Base-by-base conservation (phyloP, 2,113 vertebrate species). In the Dinomys branickii region DNA sequence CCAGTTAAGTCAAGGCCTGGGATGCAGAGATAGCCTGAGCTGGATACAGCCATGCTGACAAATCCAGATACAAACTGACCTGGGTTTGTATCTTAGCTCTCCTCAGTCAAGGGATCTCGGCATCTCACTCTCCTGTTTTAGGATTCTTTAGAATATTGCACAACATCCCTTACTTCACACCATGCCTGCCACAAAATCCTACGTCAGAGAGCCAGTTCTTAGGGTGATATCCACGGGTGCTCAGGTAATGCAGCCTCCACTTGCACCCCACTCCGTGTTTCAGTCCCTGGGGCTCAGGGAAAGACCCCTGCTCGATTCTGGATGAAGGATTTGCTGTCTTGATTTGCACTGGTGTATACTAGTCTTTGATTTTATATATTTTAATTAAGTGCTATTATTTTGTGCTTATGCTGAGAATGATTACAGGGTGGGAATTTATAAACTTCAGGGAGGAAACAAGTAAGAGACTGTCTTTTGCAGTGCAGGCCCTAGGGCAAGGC, bases 371-470 rank as follows among this genome's bases (percentile, higher is more conserved):
- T 93, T 91, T 85, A 78, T 22, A 5, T 80, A 85, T 94, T 67
- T 92, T 94, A 95, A 94, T 94, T 92, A 94, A 86, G 63, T 89
- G 73, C 83, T 73, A 63, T 85, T 85, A 88, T 94, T 83, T 88
- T 85, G 69, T 85, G 82, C 38, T 87, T 87, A 28, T 91, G 86
- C n/a, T 73, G 69, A 67, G 86, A 75, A 59, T 54, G 54, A 88
- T 88, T 54, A 90, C 41, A 54, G 83, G 61, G 77, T 69, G 75
- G 85, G 73, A 90, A 86, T 91, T 87, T 84, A 69, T 58, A 95
- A 63, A 80, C 59, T 75, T 94, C 88, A 78, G 81, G 75, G 56
- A 93, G 22, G 33, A 94, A 81, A 84, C 78, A 84, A 94, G n/a
- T 80, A 85, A 63, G 19, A 80, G 65, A 12, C 2, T 47, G 47